Evolutionary conservation across 2,888 invertebrate species (phyloP).

Genomic region (Malthinus flaveolus): DNA sequence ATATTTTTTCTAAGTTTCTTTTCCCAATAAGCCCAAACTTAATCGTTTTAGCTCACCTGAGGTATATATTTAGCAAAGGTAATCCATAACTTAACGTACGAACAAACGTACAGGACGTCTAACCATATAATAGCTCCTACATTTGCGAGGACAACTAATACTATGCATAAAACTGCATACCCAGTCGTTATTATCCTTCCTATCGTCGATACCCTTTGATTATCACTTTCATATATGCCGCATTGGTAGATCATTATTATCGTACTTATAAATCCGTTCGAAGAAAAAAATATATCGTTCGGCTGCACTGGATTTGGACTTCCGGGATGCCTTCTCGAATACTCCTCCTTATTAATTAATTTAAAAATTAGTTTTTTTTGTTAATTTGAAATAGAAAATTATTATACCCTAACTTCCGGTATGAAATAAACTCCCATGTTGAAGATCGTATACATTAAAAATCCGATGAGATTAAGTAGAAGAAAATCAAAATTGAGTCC

Average conservation of each 20-base stretch:
- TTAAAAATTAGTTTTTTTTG: neutral
- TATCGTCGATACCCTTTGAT: conserved; percentile 81
- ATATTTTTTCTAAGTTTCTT: no score
- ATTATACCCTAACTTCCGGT: conserved; percentile 68
- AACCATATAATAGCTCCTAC: conserved; percentile 77
- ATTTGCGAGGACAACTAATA: conserved; percentile 67
- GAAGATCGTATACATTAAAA: conserved; percentile 84
- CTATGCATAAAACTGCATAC: conserved; percentile 65
- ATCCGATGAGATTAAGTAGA: conserved; percentile 86
- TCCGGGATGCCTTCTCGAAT: conserved; percentile 77
- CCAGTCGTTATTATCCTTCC: conserved; percentile 69
- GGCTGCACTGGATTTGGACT: conserved; percentile 91
- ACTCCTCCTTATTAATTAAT: conserved; percentile 73
- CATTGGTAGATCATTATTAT: conserved; percentile 85
- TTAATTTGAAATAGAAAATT: neutral
- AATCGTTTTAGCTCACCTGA: conserved; percentile 66
- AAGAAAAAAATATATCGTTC: conserved; percentile 94
- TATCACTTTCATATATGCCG: conserved; percentile 82
- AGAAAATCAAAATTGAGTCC: conserved; percentile 94
- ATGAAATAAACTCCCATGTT: conserved; percentile 87
- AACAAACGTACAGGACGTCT: conserved; percentile 90
- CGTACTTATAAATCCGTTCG: conserved; percentile 89
- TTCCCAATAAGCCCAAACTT: neutral
- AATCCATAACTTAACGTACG: conserved; percentile 92
- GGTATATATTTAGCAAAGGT: conserved; percentile 98